Base-by-base conservation (phyloP, 2,888 invertebrate species). In the Apantesis nais region DNA sequence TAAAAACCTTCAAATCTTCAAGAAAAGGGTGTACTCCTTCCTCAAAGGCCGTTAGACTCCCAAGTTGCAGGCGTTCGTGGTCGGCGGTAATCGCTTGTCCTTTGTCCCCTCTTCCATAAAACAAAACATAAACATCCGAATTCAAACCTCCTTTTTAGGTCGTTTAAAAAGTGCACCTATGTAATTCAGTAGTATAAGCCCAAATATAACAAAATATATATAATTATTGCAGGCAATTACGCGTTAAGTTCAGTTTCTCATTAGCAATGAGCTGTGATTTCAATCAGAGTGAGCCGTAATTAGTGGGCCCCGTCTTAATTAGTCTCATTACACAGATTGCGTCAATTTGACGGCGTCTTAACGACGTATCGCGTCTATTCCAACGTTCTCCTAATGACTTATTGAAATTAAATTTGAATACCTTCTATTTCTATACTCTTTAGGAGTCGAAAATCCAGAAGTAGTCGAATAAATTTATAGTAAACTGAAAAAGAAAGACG, bases 251-350 rank as follows among this genome's bases (percentile, higher is more conserved):
- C 83, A 73, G 73, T 76, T 75, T 74, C 80, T 73, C 78, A 72
- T 82, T 74, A 60, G 82, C 78, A 83, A 78, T 82, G 80, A 73
- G 82, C 78, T 80, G 81, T 78, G 79, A 73, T 78, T 82, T 80
- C 86, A 86, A 87, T 87, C 85, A 82, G 74, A 66, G 73, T 64
- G 65, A 39, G 69, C 60, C 48, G 88, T 86, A 87, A 87, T 87
- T 87, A 87, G 85, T 68, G 74, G 71, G 63, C 44, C 70, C 67
- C 63, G 67, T 73, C 67, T 73, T 82, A 83, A 82, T 82, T 82
- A 83, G 82, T 44, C 78, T 82, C 80, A 82, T 82, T 82, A 75
- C 73, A 68, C 81, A 78, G 78, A 83, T 83, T 83, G 80, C 82
- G 68, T 72, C 74, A 77, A 77, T 71, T 83, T 75, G 68, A 73